These are phyloP conservation scores for Cerceris rybyensis DNA, from an alignment of 2,888 invertebrate species.

Conservation along the genomic window DNA sequence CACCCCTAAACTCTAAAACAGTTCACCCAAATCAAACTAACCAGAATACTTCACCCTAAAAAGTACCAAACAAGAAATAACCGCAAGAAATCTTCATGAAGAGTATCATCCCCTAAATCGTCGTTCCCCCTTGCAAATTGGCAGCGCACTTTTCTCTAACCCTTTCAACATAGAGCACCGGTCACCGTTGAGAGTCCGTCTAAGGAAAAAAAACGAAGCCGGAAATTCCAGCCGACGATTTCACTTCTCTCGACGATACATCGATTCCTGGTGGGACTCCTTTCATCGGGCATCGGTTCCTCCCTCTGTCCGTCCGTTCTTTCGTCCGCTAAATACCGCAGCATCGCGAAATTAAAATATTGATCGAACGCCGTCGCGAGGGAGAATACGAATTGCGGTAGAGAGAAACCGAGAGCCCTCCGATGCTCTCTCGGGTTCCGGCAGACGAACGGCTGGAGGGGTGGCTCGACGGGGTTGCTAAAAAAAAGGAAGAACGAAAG, in stretches of 20 bases:
- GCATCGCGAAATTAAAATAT: conserved; percentile 82
- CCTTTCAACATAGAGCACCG: no score
- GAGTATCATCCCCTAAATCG: no score
- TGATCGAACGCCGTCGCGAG: conserved; percentile 77
- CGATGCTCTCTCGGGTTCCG: conserved; percentile 56
- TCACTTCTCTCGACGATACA: conserved; percentile 41
- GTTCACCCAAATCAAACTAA: no score
- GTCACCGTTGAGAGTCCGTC: background rate
- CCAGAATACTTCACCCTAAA: no score
- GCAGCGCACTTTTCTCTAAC: no score
- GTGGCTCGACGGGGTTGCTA: conserved; percentile 16
- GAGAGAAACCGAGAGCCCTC: conserved; percentile 65
- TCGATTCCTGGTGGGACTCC: conserved; percentile 53
- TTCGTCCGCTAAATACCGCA: conserved; percentile 80
- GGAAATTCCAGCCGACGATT: conserved; percentile 29
- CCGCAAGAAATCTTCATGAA: no score
- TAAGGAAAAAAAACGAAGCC: background rate
- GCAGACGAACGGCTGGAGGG: conserved; percentile 29
- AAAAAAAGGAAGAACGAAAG: conserved; percentile 19
- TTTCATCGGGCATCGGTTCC: conserved; percentile 59
- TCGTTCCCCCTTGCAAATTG: no score
- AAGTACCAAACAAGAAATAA: no score
- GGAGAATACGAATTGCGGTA: conserved; percentile 76
- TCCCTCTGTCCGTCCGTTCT: conserved; percentile 65
- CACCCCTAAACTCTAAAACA: no score